Evolutionary conservation across 2,797 vertebrate species (phyloP).

Genomic region (Siniperca scherzeri): DNA sequence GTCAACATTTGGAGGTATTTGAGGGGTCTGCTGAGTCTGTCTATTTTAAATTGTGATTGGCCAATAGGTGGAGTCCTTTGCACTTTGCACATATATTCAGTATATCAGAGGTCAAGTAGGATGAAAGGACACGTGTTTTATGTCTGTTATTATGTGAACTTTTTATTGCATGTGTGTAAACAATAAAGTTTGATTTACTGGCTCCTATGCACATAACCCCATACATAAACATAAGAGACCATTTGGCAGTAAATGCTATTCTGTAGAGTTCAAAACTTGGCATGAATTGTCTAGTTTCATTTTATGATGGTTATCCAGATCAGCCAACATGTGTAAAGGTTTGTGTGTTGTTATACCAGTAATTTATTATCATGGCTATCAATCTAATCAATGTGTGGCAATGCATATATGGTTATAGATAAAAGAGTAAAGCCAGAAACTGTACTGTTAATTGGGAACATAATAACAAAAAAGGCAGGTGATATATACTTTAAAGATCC

Average conservation of each 20-base stretch:
- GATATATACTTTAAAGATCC: constrained; percentile 12
- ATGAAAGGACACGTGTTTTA: constrained; percentile 17
- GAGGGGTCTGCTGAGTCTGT: constrained; percentile 1
- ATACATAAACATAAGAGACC: constrained; percentile 24
- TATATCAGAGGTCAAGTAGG: neutral
- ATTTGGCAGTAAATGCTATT: constrained; percentile 49
- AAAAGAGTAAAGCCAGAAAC: constrained; percentile 3
- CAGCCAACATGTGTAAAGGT: constrained; percentile 43
- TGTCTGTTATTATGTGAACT: constrained; percentile 10
- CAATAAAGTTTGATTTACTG: constrained; percentile 52
- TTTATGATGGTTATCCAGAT: constrained; percentile 32
- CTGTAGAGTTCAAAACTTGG: constrained; percentile 45
- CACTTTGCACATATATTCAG: neutral
- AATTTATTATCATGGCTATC: constrained; percentile 38
- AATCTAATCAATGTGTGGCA: neutral
- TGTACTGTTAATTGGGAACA: neutral
- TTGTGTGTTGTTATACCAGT: constrained; percentile 25
- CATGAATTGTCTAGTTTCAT: constrained; percentile 28
- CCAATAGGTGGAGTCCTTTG: constrained; percentile 47
- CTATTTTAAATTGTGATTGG: neutral
- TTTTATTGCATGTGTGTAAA: constrained; percentile 52
- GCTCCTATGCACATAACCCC: constrained; percentile 18
- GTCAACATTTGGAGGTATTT: constrained; percentile 27
- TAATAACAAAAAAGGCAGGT: neutral
- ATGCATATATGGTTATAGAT: constrained; percentile 11